Evolutionary conservation across 2,797 vertebrate species (phyloP), one percentile per base, ranked within the genome.

Genomic region (Gouania willdenowi): DNA sequence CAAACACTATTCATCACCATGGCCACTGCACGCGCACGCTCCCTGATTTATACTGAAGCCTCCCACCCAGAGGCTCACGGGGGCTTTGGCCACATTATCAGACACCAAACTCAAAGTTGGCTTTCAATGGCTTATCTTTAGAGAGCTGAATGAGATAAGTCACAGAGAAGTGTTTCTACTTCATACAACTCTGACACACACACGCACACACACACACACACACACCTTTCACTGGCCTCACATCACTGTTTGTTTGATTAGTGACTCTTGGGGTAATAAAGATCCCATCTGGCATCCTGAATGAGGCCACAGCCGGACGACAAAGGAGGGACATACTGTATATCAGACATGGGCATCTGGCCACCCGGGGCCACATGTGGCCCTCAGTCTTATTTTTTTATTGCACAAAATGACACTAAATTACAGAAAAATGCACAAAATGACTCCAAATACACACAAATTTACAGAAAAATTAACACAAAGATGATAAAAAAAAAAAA

Each of bases 191-290:
- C 43, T 52, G 46, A 42, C 34, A 41, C 50, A 23, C 19, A 1
- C 38, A 21, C 10, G 19, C 32, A 52, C 4, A 38, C 37, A n/a
- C n/a, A n/a, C n/a, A n/a, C 58, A 53, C 48, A 34, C 45, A 29
- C 63, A 58, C 52, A 60, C 62, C 55, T 69, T 55, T 68, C 66
- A 52, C 68, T 54, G 49, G 49, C 42, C 3, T 47, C 67, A 66
- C 74, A 70, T 77, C 75, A 77, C 38, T 4, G 62, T 65, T 66
- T 79, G 75, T 83, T 82, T 83, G 75, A 84, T 77, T 71, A 66
- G 65, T 5, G 29, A 4, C n/a, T n/a, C n/a, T n/a, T n/a, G n/a
- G 17, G 55, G 64, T 66, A 76, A 79, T 82, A 81, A 79, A 78
- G 73, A 83, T 71, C 73, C 77, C 81, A 78, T 75, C 66, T 77